Conservation (phyloP, 2,888 invertebrate genomes). For the Tiliacea aurago region DNA sequence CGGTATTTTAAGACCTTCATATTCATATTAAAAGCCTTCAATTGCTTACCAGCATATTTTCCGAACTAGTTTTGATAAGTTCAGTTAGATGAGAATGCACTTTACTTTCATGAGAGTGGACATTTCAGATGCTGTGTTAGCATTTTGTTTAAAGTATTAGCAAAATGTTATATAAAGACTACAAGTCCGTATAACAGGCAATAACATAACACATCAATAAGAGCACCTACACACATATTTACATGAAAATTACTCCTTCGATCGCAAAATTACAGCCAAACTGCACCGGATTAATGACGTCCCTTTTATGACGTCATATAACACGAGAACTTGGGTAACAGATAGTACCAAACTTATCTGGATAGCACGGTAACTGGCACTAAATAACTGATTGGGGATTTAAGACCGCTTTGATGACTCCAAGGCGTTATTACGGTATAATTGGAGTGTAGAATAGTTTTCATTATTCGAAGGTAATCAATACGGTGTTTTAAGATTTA, state of each 20-base stretch:
- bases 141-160: too few species aligned
- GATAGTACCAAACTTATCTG: slow-evolving; percentile 19
- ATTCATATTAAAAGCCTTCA: not conserved
- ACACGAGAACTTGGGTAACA: slow-evolving; percentile 14
- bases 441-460: slow-evolving; percentile 10
- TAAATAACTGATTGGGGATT: slow-evolving; percentile 42
- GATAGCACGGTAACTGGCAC: slow-evolving; percentile 21
- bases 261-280: slow-evolving; percentile 16
- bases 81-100: not conserved
- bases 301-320: slow-evolving; percentile 37
- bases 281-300: slow-evolving; percentile 27
- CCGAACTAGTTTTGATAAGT: not conserved
- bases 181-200: not conserved
- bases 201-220: not conserved
- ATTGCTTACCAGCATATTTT: not conserved
- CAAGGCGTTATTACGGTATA: slow-evolving; percentile 13
- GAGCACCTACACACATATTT: not conserved
- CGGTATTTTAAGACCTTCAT: not conserved
- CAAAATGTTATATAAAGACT: not conserved
- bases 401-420: slow-evolving; percentile 25
- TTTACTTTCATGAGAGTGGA: not conserved
- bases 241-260: not conserved
- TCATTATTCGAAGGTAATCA: slow-evolving; percentile 13
- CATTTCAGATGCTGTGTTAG: not conserved
- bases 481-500: not conserved